Conservation (phyloP, 2,797 vertebrate genomes). For the Peromyscus aztecus region DNA sequence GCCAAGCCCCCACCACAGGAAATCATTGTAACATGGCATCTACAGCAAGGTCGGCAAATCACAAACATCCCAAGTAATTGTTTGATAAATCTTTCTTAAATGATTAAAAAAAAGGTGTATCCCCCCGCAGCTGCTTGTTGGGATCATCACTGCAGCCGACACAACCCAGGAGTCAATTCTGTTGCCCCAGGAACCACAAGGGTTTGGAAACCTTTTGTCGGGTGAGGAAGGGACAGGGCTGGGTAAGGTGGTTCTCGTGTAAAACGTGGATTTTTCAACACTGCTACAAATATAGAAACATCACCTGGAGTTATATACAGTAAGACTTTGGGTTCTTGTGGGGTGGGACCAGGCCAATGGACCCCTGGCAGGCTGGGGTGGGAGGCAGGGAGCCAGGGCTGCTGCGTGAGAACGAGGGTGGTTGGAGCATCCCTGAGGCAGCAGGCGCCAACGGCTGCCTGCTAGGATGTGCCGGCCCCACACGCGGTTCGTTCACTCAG, state of each 20-base stretch:
- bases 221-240: constrained; percentile 64
- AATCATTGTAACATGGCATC: constrained; percentile 98
- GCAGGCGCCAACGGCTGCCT: constrained; percentile 82
- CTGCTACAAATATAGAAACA: constrained; percentile 86
- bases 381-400: constrained; percentile 63
- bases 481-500: constrained; percentile 79
- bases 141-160: constrained; percentile 95
- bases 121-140: constrained; percentile 94
- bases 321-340: constrained; percentile 90
- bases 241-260: constrained; percentile 74
- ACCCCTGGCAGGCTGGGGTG: constrained; percentile 61
- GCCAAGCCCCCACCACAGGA: constrained; percentile 98
- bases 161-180: constrained; percentile 93
- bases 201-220: constrained; percentile 82
- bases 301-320: constrained; percentile 87
- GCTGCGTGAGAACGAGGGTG: constrained; percentile 81
- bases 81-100: constrained; percentile 85
- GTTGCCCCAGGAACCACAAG: constrained; percentile 86
- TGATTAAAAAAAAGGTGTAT: constrained; percentile 69
- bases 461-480: constrained; percentile 86
- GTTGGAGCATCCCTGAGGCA: constrained; percentile 86
- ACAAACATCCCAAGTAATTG: constrained; percentile 97
- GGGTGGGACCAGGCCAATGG: constrained; percentile 74
- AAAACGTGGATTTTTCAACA: constrained; percentile 83
- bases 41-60: constrained; percentile 97